These are phyloP conservation scores for Agonopterix subpropinquella DNA, from an alignment of 2,888 invertebrate species.

Conservation along the genomic window DNA sequence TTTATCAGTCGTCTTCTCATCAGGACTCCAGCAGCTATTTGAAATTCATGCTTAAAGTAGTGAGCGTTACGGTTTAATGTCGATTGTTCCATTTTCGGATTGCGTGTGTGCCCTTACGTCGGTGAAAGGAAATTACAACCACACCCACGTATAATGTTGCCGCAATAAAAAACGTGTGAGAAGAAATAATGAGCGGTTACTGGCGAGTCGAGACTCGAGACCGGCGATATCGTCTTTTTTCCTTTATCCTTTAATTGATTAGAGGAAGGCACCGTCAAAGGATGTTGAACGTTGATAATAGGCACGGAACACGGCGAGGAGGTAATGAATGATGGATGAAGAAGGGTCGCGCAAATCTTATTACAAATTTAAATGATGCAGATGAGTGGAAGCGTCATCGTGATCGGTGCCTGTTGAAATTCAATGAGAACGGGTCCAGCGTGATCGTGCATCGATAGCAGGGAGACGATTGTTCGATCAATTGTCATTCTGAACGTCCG, in stretches of 20 bases:
- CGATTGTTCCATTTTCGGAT: constrained; percentile 27
- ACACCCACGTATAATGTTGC: constrained; percentile 76
- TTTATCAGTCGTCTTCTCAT: constrained; percentile 71
- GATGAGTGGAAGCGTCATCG: constrained; percentile 40
- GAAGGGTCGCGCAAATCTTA: constrained; percentile 47
- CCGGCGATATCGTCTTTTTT: constrained; percentile 57
- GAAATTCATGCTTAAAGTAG: constrained; percentile 20
- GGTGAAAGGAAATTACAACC: constrained; percentile 77
- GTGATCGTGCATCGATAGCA: constrained; percentile 39
- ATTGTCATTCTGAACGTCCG: constrained; percentile 33
- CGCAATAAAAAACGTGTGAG: constrained; percentile 74
- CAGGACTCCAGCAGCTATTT: constrained; percentile 27
- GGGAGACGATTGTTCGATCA: constrained; percentile 24
- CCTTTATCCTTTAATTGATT: constrained; percentile 59
- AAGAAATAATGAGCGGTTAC: constrained; percentile 75
- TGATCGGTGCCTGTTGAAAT: constrained; percentile 38
- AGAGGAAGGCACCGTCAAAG: constrained; percentile 46
- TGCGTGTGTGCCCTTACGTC: constrained; percentile 76
- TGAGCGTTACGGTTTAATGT: constrained; percentile 25
- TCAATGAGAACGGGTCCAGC: constrained; percentile 48
- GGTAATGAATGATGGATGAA: constrained; percentile 65
- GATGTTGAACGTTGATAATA: constrained; percentile 23
- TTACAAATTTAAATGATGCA: constrained; percentile 63
- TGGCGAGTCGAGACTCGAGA: constrained; percentile 57
- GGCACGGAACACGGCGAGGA: constrained; percentile 12